A percentile compares a stretch with the other conserved stretches of the same genome.
Conservation (phyloP, 2,888 invertebrate species). For the Sinohyriopsis cumingii region DNA sequence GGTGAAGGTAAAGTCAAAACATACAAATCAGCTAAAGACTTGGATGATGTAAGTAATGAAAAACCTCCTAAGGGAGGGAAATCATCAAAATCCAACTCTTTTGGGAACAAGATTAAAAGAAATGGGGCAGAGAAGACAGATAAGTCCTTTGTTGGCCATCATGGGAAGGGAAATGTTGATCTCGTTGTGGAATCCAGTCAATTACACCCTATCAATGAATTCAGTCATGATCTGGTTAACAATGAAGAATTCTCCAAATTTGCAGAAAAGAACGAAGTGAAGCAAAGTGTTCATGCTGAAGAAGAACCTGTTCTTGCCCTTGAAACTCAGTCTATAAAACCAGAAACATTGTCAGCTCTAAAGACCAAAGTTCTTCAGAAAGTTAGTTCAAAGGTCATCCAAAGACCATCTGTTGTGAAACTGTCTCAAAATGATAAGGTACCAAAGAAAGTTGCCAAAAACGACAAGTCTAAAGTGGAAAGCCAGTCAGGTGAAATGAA, state of each 20-base stretch:
- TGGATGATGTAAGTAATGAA: slow-evolving; percentile 17
- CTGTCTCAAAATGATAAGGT: slow-evolving; percentile 2
- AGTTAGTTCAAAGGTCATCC: slow-evolving; percentile 46
- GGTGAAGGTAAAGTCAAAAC: slow-evolving; percentile 55
- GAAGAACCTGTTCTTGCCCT: no score
- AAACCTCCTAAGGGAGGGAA: no score
- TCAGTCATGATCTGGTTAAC: not conserved
- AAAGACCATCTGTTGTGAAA: slow-evolving; percentile 10
- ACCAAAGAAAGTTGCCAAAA: not conserved
- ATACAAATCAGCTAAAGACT: slow-evolving; percentile 49
- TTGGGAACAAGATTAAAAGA: not conserved
- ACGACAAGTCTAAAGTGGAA: not conserved
- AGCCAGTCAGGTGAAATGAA: not conserved
- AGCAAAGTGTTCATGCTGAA: no score
- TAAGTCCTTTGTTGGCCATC: no score
- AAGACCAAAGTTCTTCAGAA: slow-evolving; percentile 52
- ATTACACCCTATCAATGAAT: no score
- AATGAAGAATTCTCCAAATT: slow-evolving; percentile 2
- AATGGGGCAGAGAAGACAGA: no score
- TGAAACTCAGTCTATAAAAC: no score
- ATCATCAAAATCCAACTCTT: slow-evolving; percentile 1
- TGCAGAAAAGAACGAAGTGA: not conserved
- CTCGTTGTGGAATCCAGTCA: no score
- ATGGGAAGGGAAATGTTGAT: no score
- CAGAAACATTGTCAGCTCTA: slow-evolving; percentile 11